Evolutionary conservation across 2,797 vertebrate species (phyloP).

Genomic region (Bovichtus diacanthus): DNA sequence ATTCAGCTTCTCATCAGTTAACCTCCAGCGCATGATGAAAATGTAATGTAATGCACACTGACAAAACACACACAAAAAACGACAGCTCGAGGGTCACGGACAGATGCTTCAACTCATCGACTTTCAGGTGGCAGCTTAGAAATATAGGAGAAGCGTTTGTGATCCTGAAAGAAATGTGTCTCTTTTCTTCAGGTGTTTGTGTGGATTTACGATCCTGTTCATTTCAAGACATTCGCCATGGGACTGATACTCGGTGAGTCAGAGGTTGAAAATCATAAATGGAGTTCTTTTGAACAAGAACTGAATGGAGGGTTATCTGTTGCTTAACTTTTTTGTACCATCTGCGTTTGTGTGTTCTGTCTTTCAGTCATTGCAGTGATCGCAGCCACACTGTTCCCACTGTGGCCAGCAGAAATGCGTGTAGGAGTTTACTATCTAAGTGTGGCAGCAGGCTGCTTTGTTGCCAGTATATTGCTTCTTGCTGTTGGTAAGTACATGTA

Average conservation of each 20-base stretch:
- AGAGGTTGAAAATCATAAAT: neutral
- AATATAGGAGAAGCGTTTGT: neutral
- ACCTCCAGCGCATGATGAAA: no score
- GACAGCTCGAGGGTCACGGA: no score
- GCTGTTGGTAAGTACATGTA: constrained; percentile 93
- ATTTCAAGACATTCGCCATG: constrained; percentile 99
- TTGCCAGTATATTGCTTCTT: constrained; percentile 97
- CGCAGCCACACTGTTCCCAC: constrained; percentile 96
- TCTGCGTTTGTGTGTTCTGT: constrained; percentile 5
- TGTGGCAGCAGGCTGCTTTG: constrained; percentile 97
- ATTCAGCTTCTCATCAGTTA: no score
- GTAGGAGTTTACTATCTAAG: constrained; percentile 99
- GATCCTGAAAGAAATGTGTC: neutral
- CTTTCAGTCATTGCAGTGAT: constrained; percentile 95
- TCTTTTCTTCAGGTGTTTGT: constrained; percentile 90
- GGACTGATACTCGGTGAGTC: constrained; percentile 97
- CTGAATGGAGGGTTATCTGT: neutral
- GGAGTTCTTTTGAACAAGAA: neutral
- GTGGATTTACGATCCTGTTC: constrained; percentile 99
- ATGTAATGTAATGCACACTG: no score
- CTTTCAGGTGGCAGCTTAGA: no score
- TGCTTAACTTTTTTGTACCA: neutral
- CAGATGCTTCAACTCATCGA: no score
- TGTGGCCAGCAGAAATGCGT: constrained; percentile 99
- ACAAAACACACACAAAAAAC: no score